phyloP scores from a whole-genome alignment of 2,797 vertebrate genomes.

The Notolepis coatsorum region DNA sequence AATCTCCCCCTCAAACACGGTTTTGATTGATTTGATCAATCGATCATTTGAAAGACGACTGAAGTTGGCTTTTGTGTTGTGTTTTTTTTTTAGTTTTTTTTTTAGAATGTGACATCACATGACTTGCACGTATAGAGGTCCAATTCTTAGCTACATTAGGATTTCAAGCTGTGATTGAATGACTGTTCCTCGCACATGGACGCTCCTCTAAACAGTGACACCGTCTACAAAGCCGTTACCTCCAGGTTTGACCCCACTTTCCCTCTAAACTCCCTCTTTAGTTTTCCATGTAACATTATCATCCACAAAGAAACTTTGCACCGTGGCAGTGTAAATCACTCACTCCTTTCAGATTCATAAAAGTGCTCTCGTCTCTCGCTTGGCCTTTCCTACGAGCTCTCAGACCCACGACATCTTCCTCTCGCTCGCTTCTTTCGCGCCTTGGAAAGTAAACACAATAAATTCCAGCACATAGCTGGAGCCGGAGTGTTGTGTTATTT shows the following conservation, averaged over 20 bases:
- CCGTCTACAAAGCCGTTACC: neutral
- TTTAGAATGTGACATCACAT: constrained; percentile 48
- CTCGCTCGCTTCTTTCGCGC: constrained; percentile 36
- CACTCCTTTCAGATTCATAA: constrained; percentile 27
- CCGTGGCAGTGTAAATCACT: constrained; percentile 43
- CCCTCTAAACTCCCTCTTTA: constrained; percentile 8
- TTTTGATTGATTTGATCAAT: constrained; percentile 44
- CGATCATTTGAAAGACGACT: constrained; percentile 50
- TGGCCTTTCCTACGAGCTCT: constrained; percentile 23
- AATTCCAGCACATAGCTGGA: constrained; percentile 67
- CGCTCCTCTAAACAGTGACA: neutral
- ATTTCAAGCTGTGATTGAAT: constrained; percentile 52
- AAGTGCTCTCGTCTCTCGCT: constrained; percentile 32
- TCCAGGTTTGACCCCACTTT: neutral
- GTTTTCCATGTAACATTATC: constrained; percentile 29
- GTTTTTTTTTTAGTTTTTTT: too few relatives aligned
- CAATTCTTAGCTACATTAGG: constrained; percentile 72
- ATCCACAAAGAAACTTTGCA: constrained; percentile 23
- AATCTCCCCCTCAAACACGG: constrained; percentile 38
- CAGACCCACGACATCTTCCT: constrained; percentile 2
- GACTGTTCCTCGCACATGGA: constrained; percentile 1
- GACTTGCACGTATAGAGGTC: constrained; percentile 48
- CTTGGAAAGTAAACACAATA: constrained; percentile 70
- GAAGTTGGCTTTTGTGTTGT: constrained; percentile 65
- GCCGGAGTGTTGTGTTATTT: constrained; percentile 67